A percentile compares a stretch with the other conserved stretches of the same genome.
Conservation (phyloP, 2,113 vertebrate species). For the Anarhynchus alexandrinus region DNA sequence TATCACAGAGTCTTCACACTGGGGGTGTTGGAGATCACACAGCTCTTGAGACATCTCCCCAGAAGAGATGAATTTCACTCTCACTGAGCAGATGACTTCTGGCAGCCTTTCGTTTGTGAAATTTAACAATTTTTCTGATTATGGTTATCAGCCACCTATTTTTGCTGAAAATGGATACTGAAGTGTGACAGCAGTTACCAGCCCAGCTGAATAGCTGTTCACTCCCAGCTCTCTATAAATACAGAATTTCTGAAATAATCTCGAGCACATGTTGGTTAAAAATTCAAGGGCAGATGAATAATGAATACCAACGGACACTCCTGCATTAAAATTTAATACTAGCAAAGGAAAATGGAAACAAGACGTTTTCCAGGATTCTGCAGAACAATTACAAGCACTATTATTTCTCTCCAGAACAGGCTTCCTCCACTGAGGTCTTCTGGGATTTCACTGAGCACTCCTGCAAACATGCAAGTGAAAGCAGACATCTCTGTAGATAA, state of each 20-base stretch:
- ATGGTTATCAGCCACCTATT: neutral
- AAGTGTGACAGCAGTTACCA: neutral
- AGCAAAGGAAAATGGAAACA: neutral
- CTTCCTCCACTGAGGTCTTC: neutral
- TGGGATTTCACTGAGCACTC: neutral
- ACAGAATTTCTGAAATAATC: neutral
- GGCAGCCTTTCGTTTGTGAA: neutral
- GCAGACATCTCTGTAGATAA: neutral
- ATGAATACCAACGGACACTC: conserved; percentile 13
- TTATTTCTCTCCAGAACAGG: neutral
- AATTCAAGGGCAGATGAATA: conserved; percentile 50
- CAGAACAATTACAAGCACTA: neutral
- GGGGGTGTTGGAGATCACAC: neutral
- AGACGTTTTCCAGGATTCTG: neutral
- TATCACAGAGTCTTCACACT: neutral
- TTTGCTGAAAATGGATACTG: neutral
- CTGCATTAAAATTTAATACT: neutral
- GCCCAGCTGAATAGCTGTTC: neutral
- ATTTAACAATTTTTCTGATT: neutral
- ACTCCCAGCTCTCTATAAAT: neutral
- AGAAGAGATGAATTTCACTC: neutral
- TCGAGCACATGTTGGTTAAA: neutral
- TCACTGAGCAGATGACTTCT: neutral
- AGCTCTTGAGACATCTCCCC: neutral
- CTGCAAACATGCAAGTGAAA: neutral